A percentile compares a stretch with the other conserved stretches of the same genome.
Evolutionary conservation across 2,113 vertebrate species (phyloP).

Genomic region (Platysternon megacephalum): DNA sequence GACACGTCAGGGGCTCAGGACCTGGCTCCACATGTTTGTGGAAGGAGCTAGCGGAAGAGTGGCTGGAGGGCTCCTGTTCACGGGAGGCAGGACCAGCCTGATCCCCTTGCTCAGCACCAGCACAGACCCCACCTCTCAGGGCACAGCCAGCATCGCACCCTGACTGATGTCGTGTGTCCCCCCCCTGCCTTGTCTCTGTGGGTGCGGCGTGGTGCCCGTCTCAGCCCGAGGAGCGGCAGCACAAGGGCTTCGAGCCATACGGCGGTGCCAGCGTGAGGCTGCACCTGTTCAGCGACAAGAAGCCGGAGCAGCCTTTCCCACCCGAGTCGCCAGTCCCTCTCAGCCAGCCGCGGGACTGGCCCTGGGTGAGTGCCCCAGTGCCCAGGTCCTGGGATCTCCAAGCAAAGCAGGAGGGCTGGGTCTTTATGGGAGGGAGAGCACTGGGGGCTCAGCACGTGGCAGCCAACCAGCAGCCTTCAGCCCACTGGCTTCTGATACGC

Average conservation of each 20-base stretch:
- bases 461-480: too few species aligned
- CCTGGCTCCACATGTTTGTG: too few species aligned
- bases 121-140: neutral
- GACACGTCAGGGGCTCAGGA: too few species aligned
- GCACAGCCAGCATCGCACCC: too few species aligned
- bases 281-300: conserved; percentile 24
- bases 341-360: neutral
- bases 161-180: neutral
- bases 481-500: too few species aligned
- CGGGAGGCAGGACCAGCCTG: too few species aligned
- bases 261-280: conserved; percentile 28
- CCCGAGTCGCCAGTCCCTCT: neutral
- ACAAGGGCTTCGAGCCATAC: conserved; percentile 19
- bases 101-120: neutral
- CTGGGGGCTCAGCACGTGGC: too few species aligned
- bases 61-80: too few species aligned
- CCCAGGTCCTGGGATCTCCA: neutral
- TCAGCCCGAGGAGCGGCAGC: conserved; percentile 14
- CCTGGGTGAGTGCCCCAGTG: neutral
- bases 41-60: too few species aligned
- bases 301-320: conserved; percentile 36
- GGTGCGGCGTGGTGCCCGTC: neutral
- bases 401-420: neutral
- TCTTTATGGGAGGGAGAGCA: too few species aligned
- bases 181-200: too few species aligned